Evolutionary conservation across 2,113 vertebrate genomes (phyloP).

Genomic region (Petrocephalus zakoni): DNA sequence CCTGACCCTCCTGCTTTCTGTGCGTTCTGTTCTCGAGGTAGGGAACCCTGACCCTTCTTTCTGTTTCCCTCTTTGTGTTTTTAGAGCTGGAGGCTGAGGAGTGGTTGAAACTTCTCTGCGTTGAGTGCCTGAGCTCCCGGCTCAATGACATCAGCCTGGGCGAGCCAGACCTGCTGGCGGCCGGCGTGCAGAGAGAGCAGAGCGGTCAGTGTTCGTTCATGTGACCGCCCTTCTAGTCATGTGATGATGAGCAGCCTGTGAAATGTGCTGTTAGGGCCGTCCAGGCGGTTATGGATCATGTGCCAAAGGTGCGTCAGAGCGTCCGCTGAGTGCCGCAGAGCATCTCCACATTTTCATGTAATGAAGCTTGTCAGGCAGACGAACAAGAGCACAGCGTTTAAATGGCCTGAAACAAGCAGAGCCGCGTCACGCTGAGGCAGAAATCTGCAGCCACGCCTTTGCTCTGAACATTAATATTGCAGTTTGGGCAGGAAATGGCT

Average conservation of each 20-base stretch:
- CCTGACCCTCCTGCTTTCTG: not conserved
- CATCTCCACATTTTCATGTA: conserved; percentile 61
- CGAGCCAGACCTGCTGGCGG: conserved; percentile 94
- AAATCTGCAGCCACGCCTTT: conserved; percentile 1
- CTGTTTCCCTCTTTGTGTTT: conserved; percentile 20
- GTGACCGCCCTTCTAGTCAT: not conserved
- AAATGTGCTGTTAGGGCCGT: conserved; percentile 26
- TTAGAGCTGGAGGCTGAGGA: conserved; percentile 96
- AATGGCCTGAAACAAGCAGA: conserved; percentile 59
- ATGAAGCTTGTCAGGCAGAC: conserved; percentile 71
- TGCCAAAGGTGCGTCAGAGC: conserved; percentile 51
- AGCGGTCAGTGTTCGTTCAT: conserved; percentile 75
- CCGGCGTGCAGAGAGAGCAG: conserved; percentile 93
- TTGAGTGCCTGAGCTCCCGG: conserved; percentile 89
- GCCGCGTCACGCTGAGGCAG: conserved; percentile 9
- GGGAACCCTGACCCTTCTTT: not conserved
- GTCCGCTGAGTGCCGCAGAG: conserved; percentile 62
- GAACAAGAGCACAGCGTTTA: conserved; percentile 63
- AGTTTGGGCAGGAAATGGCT: not conserved
- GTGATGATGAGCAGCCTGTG: conserved; percentile 10
- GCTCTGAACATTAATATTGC: conserved; percentile 9
- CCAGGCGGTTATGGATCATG: conserved; percentile 50
- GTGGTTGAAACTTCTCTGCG: conserved; percentile 94
- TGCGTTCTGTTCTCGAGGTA: not conserved
- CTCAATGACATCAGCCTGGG: conserved; percentile 97